These are phyloP conservation scores for Dusona sp. DNA, from an alignment of 2,888 invertebrate species.

Conservation along the genomic window DNA sequence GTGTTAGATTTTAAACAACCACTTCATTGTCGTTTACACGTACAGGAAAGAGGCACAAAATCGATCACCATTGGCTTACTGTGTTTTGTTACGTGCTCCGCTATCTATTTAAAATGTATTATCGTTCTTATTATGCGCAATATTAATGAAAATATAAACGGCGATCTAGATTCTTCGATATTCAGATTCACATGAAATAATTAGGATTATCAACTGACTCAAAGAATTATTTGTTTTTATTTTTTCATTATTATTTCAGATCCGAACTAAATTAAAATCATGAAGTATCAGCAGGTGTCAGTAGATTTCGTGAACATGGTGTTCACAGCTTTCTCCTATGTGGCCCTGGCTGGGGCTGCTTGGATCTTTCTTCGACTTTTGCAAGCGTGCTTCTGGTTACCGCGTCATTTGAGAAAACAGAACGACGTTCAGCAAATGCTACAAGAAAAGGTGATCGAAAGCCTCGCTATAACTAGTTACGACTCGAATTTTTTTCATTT, in stretches of 20 bases:
- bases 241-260: constrained; percentile 70
- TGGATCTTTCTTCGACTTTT: constrained; percentile 89
- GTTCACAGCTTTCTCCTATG: constrained; percentile 88
- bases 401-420: constrained; percentile 87
- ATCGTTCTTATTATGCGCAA: constrained; percentile 1
- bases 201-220: background rate
- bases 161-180: background rate
- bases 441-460: constrained; percentile 85
- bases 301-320: constrained; percentile 90
- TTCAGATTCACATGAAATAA: background rate
- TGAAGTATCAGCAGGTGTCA: constrained; percentile 89
- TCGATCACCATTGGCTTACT: constrained; percentile 56
- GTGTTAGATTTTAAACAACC: constrained; percentile 38
- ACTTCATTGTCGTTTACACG: constrained; percentile 36
- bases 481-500: background rate
- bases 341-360: constrained; percentile 87
- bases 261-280: constrained; percentile 76
- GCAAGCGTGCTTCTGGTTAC: constrained; percentile 89
- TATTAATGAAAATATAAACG: background rate
- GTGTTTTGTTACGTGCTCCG: constrained; percentile 25
- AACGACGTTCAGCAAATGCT: constrained; percentile 86
- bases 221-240: background rate
- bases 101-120: constrained; percentile 17
- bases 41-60: constrained; percentile 41
- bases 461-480: background rate